Base-by-base conservation (phyloP, 2,113 vertebrate genomes). In the Pterophyllum scalare region DNA sequence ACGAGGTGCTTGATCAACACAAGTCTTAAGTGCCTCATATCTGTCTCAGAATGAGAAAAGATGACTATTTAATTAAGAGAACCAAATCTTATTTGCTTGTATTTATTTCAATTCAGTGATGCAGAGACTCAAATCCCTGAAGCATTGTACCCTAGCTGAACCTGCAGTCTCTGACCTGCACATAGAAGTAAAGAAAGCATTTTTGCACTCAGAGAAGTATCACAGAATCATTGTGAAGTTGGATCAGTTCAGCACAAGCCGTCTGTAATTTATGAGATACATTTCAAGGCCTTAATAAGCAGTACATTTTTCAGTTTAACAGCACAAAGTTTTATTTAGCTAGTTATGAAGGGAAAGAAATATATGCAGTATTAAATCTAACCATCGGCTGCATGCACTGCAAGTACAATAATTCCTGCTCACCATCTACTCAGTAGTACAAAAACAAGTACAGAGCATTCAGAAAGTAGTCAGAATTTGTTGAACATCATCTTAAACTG, bases 41-140 rank as follows among this genome's bases (percentile, higher is more conserved):
- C 8, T 86, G 49, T 77, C 19, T 76, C 7, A 49, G 35, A 82
- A 81, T 75, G 9, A 80, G 35, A 38, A 70, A 60, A 81, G 59
- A 67, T 22, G 75, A 65, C 79, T 43, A 58, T 90, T 86, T 85
- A 80, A 91, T 89, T 89, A 83, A 46, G 14, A 58, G 49, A 6
- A 82, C 54, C 54, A 70, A 70, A 90, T 83, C 43, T 3, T 60
- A 74, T 91, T 89, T 81, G 62, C 82, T 72, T 87, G 26, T 59
- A 49, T 87, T 85, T 76, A 85, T 88, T 77, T 56, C 78, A 85
- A 2, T 75, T 84, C 33, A 35, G 26, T 54, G 57, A 75, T 59
- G 74, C 26, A 65, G 28, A 72, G 22, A 38, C 31, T 59, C 12
- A 26, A 19, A 26, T 72, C 12, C 59, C 15, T 24, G 54, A 20